Conservation (phyloP, 2,888 invertebrate species). For the Heliconius ethilla region DNA sequence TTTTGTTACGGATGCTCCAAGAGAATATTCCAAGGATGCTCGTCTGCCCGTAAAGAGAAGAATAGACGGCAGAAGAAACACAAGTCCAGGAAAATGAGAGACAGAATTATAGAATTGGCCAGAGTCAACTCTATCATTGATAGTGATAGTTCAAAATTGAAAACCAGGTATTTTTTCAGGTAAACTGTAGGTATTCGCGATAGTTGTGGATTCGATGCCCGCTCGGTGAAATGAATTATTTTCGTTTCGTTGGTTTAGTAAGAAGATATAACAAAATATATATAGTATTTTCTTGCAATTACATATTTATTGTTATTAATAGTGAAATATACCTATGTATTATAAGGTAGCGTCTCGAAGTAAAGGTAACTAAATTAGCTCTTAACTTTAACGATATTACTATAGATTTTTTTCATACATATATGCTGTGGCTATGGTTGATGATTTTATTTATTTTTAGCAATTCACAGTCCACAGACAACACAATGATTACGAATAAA, state of each 20-base stretch:
- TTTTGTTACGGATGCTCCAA: slow-evolving; percentile 67
- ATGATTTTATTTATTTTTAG: slow-evolving; percentile 39
- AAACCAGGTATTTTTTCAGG: slow-evolving; percentile 25
- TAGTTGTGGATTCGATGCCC: not conserved
- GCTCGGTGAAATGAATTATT: not conserved
- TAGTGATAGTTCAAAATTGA: slow-evolving; percentile 37
- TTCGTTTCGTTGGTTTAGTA: not conserved
- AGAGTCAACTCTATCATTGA: slow-evolving; percentile 15
- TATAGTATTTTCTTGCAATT: no score
- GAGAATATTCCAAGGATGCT: slow-evolving; percentile 68
- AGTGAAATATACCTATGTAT: no score
- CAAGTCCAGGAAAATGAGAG: slow-evolving; percentile 12
- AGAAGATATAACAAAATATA: not conserved
- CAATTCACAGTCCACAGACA: slow-evolving; percentile 17
- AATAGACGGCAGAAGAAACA: slow-evolving; percentile 42
- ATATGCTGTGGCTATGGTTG: not conserved
- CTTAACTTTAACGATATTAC: not conserved
- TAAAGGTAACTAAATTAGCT: no score
- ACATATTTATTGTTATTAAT: no score
- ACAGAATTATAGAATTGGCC: slow-evolving; percentile 40
- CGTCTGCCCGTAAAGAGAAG: slow-evolving; percentile 56
- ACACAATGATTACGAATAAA: slow-evolving; percentile 32
- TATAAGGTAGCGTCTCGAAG: no score
- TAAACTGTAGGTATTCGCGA: not conserved
- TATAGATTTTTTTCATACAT: not conserved